These are phyloP conservation scores for Xanthorhoe designata DNA, from an alignment of 2,888 invertebrate species.

Conservation along the genomic window DNA sequence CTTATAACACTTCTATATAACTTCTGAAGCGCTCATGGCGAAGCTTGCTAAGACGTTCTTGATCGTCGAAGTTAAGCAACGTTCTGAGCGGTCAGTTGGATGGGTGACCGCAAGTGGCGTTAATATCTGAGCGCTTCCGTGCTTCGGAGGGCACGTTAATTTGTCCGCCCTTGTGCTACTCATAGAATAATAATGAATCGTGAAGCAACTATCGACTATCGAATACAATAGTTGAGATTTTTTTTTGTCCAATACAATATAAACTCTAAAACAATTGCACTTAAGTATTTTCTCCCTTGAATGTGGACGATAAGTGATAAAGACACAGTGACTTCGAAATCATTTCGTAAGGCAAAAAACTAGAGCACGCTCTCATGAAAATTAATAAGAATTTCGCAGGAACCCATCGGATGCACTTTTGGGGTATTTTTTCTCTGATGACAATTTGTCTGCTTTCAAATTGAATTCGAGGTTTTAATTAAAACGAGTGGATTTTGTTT, in stretches of 20 bases:
- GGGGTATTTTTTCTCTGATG: constrained; percentile 47
- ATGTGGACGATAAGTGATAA: not conserved
- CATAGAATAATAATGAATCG: no score
- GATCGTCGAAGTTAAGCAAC: no score
- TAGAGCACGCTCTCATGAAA: constrained; percentile 74
- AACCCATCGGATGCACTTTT: constrained; percentile 49
- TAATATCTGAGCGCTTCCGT: no score
- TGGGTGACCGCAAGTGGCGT: no score
- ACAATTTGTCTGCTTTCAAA: constrained; percentile 58
- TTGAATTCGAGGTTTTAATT: constrained; percentile 57
- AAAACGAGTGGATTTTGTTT: constrained; percentile 18
- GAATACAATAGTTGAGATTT: no score
- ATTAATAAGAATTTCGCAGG: constrained; percentile 69
- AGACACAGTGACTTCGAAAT: constrained; percentile 16
- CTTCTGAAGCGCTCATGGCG: no score
- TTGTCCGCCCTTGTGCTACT: no score
- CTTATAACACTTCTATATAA: no score
- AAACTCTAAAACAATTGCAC: not conserved
- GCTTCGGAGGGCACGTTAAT: no score
- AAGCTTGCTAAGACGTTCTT: no score
- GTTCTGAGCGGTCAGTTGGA: no score
- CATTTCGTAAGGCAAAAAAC: constrained; percentile 57
- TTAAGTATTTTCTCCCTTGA: constrained; percentile 2
- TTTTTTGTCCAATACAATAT: not conserved
- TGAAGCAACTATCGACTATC: no score